Evolutionary conservation across 2,113 vertebrate species (phyloP), one percentile per base, ranked within the genome.

Genomic region (Mugil cephalus): DNA sequence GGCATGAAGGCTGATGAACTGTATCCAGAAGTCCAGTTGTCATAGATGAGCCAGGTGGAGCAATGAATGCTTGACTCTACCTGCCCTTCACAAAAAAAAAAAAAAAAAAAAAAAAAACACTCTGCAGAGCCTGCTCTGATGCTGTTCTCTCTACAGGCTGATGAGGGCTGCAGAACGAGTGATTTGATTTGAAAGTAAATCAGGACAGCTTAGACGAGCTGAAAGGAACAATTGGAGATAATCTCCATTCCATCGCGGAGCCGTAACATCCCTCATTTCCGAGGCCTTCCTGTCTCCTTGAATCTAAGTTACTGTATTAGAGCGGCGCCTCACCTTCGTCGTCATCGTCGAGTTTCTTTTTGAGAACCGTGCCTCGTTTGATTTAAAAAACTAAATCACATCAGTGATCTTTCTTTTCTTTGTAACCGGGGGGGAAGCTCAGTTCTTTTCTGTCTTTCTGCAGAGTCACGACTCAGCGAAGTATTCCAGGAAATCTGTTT

Each of bases 141-240:
- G 2, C 30, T 54, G 54, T 47, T 6, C 45, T 2, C 54, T 46
- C 69, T 71, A 18, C 42, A 59, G 39, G 73, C 18, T 8, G 7
- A 77, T 40, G 62, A 77, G 36, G 24, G 69, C 50, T 15, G 74
- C 6, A 10, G 24, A 62, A 71, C 42, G 39, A 74, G 39, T 69
- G 59, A 80, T 75, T 72, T 77, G 56, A 82, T 80, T 50, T 71
- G 53, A 89, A 78, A 78, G 67, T 73, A 78, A 74, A 81, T 80
- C 64, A 48, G 62, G 34, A n/a, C 63, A 43, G 70, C 74, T 84
- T 66, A 80, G 53, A 43, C 1, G 55, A 79, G 62, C 75, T 39
- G 68, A 79, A 58, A 76, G 73, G 46, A 84, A 81, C 81, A 82
- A 73, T 87, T 67, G 70, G 38, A 64, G 72, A 81, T 83, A 83